Evolutionary conservation across 2,888 invertebrate genomes (phyloP).

Genomic region (Drosophila kanekoi): DNA sequence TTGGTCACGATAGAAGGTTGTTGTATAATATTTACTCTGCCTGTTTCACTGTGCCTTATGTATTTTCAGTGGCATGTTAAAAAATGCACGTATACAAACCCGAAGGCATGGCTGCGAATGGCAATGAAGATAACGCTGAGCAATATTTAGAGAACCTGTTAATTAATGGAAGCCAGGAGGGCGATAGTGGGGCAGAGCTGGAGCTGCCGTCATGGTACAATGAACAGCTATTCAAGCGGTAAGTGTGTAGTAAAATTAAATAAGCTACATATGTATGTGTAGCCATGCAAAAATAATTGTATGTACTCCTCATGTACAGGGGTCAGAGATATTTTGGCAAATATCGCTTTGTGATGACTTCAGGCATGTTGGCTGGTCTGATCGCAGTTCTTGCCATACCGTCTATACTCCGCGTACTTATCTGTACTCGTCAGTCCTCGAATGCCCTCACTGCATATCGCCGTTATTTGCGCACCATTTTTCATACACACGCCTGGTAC

Average conservation of each 20-base stretch:
- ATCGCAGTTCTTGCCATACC: conserved; percentile 91
- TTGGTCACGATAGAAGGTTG: background rate
- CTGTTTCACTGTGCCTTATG: conserved; percentile 6
- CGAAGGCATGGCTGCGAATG: conserved; percentile 8
- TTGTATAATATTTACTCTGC: conserved; percentile 30
- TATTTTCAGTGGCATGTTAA: conserved; percentile 18
- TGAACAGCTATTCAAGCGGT: conserved; percentile 88
- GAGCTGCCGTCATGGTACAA: conserved; percentile 89
- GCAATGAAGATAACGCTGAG: conserved; percentile 53
- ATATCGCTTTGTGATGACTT: conserved; percentile 89
- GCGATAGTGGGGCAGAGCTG: conserved; percentile 83
- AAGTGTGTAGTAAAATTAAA: conserved; percentile 43
- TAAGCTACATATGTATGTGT: background rate
- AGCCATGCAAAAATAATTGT: conserved; percentile 5
- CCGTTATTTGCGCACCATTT: conserved; percentile 92
- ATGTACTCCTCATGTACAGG: conserved; percentile 84
- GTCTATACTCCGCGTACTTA: conserved; percentile 89
- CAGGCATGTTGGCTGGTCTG: conserved; percentile 91
- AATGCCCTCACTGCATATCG: conserved; percentile 89
- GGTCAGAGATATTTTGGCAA: conserved; percentile 90
- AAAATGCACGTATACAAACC: conserved; percentile 37
- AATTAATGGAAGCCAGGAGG: conserved; percentile 78
- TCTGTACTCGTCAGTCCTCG: conserved; percentile 90
- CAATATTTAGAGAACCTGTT: conserved; percentile 81
- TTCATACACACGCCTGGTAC: conserved; percentile 93